Conservation (phyloP, 2,888 invertebrate genomes). For the Tenthredo distinguenda region DNA sequence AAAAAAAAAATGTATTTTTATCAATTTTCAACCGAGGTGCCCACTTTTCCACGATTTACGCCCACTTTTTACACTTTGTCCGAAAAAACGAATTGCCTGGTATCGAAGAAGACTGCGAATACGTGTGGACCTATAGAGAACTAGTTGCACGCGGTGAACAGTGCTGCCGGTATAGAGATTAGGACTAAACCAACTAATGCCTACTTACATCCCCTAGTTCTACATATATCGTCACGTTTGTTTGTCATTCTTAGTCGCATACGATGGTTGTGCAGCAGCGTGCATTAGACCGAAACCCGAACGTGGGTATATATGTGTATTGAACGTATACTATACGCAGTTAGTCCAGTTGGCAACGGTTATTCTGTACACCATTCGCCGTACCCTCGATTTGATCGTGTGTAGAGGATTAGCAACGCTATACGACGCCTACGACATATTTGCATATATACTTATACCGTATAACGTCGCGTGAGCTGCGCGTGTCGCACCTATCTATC, state of each 20-base stretch:
- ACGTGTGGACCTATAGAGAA: too few species aligned
- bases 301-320: background rate
- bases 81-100: too few species aligned
- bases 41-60: too few species aligned
- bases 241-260: conserved; percentile 4
- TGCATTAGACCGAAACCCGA: background rate
- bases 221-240: background rate
- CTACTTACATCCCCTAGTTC: background rate
- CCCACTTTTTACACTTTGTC: too few species aligned
- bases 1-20: too few species aligned
- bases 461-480: background rate
- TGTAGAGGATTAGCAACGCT: background rate
- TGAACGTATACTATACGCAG: background rate
- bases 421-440: background rate
- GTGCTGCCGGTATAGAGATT: background rate
- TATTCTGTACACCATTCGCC: background rate
- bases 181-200: background rate
- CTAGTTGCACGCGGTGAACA: background rate
- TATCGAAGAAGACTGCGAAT: too few species aligned
- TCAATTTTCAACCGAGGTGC: too few species aligned
- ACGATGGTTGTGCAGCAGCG: background rate
- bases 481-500: conserved; percentile 28
- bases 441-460: conserved; percentile 22
- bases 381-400: background rate
- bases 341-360: too few species aligned